Evolutionary conservation across 2,888 invertebrate genomes (phyloP).

Genomic region (Acanthosepion lycidas): DNA sequence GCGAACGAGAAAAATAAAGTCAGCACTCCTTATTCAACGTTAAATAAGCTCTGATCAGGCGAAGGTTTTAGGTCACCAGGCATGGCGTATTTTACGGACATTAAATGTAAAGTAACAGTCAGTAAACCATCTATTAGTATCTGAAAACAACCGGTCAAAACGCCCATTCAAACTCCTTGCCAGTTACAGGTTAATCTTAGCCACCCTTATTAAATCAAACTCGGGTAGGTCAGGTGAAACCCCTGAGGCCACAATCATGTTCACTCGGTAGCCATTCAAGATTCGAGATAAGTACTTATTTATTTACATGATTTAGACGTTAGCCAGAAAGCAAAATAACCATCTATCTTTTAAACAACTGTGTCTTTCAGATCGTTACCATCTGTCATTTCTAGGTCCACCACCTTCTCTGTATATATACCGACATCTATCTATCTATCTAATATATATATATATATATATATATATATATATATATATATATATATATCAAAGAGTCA

Average conservation of each 20-base stretch:
- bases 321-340: background rate
- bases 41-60: background rate
- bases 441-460: too few relatives aligned
- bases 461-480: too few relatives aligned
- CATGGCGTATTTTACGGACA: conserved; percentile 33
- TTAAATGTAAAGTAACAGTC: background rate
- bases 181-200: background rate
- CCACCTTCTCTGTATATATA: too few relatives aligned
- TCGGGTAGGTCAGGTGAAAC: background rate
- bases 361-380: background rate
- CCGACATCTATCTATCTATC: too few relatives aligned
- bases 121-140: background rate
- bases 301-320: background rate
- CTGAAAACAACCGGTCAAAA: background rate
- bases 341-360: background rate
- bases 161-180: background rate
- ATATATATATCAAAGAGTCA: too few relatives aligned
- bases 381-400: background rate
- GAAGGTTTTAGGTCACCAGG: background rate
- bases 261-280: background rate
- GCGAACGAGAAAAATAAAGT: background rate
- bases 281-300: background rate
- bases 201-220: conserved; percentile 10
- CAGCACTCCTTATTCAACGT: background rate
- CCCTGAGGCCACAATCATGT: background rate